phyloP scores from a whole-genome alignment of 2,113 vertebrate species.

The Potamarius usumacintae region DNA sequence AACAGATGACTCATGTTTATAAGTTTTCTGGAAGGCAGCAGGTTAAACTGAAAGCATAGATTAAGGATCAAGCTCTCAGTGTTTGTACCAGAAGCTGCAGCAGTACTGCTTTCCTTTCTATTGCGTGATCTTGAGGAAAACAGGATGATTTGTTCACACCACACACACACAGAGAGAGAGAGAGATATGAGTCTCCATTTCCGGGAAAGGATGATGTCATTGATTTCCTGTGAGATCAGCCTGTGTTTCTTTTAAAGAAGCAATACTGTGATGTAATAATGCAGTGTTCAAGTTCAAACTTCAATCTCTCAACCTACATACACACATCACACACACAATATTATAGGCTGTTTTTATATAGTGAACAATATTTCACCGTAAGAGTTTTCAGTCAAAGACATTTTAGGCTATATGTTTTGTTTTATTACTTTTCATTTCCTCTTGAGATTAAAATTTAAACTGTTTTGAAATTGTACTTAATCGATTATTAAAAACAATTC shows the following conservation, averaged over 20 bases:
- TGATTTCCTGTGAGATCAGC: conserved; percentile 2
- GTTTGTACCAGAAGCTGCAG: not conserved
- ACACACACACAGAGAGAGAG: not conserved
- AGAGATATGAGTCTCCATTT: conserved; percentile 52
- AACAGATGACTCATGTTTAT: not conserved
- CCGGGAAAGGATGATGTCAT: conserved; percentile 72
- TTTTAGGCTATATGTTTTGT: too few relatives aligned
- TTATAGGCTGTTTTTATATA: not conserved
- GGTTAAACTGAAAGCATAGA: conserved; percentile 43
- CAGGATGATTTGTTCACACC: conserved; percentile 13
- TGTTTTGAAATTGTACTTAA: too few relatives aligned
- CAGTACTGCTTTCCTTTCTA: conserved; percentile 2
- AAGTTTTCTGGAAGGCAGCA: conserved; percentile 40
- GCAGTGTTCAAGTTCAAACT: not conserved
- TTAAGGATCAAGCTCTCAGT: conserved; percentile 23
- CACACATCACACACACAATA: not conserved
- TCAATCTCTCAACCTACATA: not conserved
- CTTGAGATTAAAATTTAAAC: too few relatives aligned
- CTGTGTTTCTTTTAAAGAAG: conserved; percentile 41
- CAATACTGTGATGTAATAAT: not conserved
- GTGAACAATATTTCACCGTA: not conserved
- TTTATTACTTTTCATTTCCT: too few relatives aligned
- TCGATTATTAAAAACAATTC: too few relatives aligned
- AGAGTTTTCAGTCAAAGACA: too few relatives aligned
- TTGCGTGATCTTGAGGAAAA: conserved; percentile 45